A percentile compares a stretch with the other conserved stretches of the same genome.
These are phyloP conservation scores for Zaprionus vittiger DNA, from an alignment of 1,140 invertebrate species.

Conservation along the genomic window DNA sequence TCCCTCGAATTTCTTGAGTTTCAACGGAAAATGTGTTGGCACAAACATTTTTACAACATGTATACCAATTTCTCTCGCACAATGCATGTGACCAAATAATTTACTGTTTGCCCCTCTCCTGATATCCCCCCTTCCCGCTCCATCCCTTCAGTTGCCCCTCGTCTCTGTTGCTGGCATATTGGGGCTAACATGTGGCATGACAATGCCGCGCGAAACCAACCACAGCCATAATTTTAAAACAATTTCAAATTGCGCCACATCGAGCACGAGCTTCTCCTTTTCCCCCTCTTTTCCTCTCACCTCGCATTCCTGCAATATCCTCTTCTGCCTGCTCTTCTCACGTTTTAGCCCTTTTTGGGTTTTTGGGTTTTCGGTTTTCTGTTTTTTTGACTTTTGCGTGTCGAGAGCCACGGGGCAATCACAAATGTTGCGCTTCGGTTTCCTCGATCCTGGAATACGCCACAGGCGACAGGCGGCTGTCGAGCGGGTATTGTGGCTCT, in stretches of 20 bases:
- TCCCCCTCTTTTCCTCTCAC: background rate
- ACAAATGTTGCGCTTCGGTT: conserved; percentile 10
- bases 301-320: background rate
- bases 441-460: background rate
- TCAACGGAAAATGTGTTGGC: background rate
- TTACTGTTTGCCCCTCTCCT: background rate
- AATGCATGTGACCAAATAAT: conserved; percentile 45
- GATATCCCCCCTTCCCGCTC: too few species aligned
- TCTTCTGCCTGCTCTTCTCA: background rate
- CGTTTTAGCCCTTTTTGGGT: conserved; percentile 9
- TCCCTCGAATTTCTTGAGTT: background rate
- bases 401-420: conserved; percentile 1
- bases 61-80: conserved; percentile 30
- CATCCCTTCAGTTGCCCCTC: conserved; percentile 6
- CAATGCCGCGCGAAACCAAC: conserved; percentile 22
- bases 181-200: conserved; percentile 62
- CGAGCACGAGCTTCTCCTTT: conserved; percentile 15
- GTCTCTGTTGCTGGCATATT: conserved; percentile 57
- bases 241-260: conserved; percentile 59
- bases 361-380: conserved; percentile 10
- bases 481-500: background rate
- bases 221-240: conserved; percentile 68
- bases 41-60: conserved; percentile 27
- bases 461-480: background rate
- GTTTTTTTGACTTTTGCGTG: conserved; percentile 19